A percentile compares a stretch with the other conserved stretches of the same genome.
phyloP scores from a whole-genome alignment of 2,888 invertebrate genomes.

The Zeuzera pyrina region DNA sequence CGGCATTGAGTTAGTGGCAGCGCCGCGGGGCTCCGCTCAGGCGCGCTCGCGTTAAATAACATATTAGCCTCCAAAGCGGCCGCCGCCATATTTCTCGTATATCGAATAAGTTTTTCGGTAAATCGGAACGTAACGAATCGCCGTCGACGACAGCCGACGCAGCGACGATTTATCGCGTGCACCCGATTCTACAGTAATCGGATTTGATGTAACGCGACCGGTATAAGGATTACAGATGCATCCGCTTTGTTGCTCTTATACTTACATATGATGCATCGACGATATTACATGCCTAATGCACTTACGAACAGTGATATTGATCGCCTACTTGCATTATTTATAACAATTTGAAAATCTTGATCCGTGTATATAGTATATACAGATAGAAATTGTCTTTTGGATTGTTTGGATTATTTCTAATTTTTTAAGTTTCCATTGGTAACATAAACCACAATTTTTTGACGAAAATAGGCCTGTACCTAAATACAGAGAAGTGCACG shows the following conservation, averaged over 20 bases:
- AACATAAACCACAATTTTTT: no score
- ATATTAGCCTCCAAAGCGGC: slow-evolving; percentile 61
- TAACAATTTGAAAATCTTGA: no score
- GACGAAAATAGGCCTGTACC: no score
- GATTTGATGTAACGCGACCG: slow-evolving; percentile 37
- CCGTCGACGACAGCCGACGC: slow-evolving; percentile 50
- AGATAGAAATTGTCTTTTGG: no score
- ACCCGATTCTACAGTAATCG: slow-evolving; percentile 55
- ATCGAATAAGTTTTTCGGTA: slow-evolving; percentile 49
- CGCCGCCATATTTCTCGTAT: slow-evolving; percentile 56
- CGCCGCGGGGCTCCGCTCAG: slow-evolving; percentile 50
- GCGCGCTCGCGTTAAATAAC: slow-evolving; percentile 51
- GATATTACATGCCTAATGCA: no score
- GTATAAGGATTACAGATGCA: slow-evolving; percentile 6
- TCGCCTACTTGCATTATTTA: no score
- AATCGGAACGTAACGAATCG: slow-evolving; percentile 60
- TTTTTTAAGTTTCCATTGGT: no score
- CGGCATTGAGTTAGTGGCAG: slow-evolving; percentile 55
- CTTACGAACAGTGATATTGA: no score
- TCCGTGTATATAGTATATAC: no score
- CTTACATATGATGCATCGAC: no score
- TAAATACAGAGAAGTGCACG: no score
- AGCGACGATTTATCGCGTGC: slow-evolving; percentile 57
- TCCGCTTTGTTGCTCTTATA: not conserved
- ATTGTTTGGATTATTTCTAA: no score